Evolutionary conservation across 1,140 invertebrate species (phyloP).

Genomic region (Ladona fulva): DNA sequence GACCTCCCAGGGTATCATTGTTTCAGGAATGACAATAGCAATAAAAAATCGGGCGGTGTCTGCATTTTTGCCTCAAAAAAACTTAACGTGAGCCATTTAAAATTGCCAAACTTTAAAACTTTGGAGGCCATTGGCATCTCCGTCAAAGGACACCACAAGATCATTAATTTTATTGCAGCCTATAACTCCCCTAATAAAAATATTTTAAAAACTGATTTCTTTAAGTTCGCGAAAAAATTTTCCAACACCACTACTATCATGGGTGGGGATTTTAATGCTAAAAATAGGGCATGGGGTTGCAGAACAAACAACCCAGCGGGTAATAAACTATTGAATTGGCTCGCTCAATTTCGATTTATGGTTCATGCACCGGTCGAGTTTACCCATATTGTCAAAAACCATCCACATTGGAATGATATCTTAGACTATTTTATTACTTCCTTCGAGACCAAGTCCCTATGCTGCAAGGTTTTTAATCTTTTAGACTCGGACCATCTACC

Average conservation of each 20-base stretch:
- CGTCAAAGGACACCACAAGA: neutral
- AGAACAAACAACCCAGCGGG: neutral
- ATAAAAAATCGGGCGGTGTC: neutral
- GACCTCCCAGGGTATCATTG: neutral
- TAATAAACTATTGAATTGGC: no score
- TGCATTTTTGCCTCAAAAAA: neutral
- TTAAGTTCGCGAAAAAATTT: neutral
- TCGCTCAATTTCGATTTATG: no score
- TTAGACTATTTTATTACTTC: no score
- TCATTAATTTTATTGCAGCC: neutral
- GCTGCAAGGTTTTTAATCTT: no score
- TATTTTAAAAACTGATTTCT: neutral
- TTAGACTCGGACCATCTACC: no score
- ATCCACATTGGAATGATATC: no score
- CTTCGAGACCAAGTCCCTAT: no score
- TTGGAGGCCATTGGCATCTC: neutral
- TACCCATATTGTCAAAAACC: no score
- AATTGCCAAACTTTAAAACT: neutral
- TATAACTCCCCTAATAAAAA: neutral
- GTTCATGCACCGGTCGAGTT: no score
- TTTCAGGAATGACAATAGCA: neutral
- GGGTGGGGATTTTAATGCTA: neutral
- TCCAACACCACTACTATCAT: no score
- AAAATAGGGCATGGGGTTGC: neutral
- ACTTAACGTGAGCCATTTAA: neutral